Evolutionary conservation across 2,888 invertebrate genomes (phyloP).

Genomic region (Sialis lutaria): DNA sequence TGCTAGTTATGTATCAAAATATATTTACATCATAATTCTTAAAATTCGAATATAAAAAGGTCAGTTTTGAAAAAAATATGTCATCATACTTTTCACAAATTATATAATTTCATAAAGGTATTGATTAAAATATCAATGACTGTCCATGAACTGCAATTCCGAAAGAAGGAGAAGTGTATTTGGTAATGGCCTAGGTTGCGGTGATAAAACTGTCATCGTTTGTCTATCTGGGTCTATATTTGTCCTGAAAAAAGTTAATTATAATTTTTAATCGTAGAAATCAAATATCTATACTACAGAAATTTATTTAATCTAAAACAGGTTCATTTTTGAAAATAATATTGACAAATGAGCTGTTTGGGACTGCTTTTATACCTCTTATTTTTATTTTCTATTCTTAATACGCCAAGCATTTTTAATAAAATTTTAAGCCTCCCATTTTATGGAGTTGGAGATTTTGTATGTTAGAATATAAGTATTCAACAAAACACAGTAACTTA

Average conservation of each 20-base stretch:
- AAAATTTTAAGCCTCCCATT: conserved; percentile 1
- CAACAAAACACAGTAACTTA: conserved; percentile 31
- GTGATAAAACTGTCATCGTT: conserved; percentile 75
- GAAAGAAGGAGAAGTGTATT: conserved; percentile 73
- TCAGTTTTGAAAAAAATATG: too few species aligned
- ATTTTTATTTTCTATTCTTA: background rate
- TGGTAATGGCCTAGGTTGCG: conserved; percentile 85
- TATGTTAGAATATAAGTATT: too few species aligned
- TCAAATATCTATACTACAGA: background rate
- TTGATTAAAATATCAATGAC: conserved; percentile 35
- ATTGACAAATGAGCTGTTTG: too few species aligned
- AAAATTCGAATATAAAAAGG: too few species aligned
- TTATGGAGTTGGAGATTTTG: conserved; percentile 2
- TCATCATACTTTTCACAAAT: too few species aligned
- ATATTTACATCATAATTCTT: too few species aligned
- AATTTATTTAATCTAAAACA: background rate
- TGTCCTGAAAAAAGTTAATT: conserved; percentile 41
- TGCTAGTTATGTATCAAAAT: too few species aligned
- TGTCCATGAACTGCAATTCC: conserved; percentile 91
- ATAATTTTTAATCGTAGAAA: background rate
- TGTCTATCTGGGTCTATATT: conserved; percentile 80
- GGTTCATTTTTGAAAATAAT: too few species aligned
- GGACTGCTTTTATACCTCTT: too few species aligned
- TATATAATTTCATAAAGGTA: too few species aligned
- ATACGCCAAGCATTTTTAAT: background rate